Base-by-base conservation (phyloP, 1,140 invertebrate species). In the Ridgeia piscesae region DNA sequence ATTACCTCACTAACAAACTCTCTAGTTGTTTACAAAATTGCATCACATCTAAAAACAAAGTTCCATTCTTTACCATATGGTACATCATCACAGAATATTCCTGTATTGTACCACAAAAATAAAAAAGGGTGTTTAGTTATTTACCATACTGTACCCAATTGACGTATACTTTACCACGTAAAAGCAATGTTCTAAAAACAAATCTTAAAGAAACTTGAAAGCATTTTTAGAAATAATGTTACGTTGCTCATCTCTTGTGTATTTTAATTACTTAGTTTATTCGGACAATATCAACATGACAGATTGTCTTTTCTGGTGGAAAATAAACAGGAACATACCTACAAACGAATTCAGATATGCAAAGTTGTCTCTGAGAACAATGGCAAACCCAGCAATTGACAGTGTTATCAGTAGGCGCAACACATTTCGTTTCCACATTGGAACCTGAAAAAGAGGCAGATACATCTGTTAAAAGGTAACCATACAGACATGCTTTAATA, bases 361-460 rank as follows among this genome's bases (percentile, higher is more conserved):
- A 94, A 95, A 95, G 91, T 93, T 94, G 93, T 95, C 93, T 93
- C 94, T 94, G 90, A 95, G 93, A 17, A 95, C 58, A 33, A 95
- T 93, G 91, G 94, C 95, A 4, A 95, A 92, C 14, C 94, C 95
- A 91, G 92, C 92, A 21, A 94, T 92, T 27, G 93, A 17, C 35
- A 95, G 35, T 31, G 95, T 94, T 77, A 95, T 91, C 58, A 94
- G 91, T 31, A 95, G 92, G 6, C 95, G 92, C n/a, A 95, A 33
- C 35, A 95, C 35, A 92, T 95, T 95, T 58, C 95, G 94, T 93
- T 95, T 95, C 95, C 95, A 95, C 1, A 94, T n/a, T 33, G 95
- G 89, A 9, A 95, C 94, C 95, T 95, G 31, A 93, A 91, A n/a
- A 91, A 93, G 77, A 77, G 21, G 42, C 34, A 8, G 31, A 17